phyloP scores from a whole-genome alignment of 1,140 invertebrate species.

The Pseudoatta argentina region DNA sequence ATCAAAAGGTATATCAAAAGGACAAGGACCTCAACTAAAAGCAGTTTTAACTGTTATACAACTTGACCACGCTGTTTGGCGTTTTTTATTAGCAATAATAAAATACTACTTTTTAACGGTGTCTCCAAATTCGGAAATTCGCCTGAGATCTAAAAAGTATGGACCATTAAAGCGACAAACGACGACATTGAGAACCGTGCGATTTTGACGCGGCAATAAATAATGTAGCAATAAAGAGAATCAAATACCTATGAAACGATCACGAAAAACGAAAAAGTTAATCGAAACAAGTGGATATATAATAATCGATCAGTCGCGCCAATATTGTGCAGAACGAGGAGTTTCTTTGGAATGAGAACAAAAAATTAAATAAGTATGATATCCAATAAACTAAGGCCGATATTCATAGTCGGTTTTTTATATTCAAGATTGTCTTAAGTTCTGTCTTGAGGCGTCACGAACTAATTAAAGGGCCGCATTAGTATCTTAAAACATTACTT shows the following conservation, averaged over 20 bases:
- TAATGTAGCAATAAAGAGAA: conserved; percentile 6
- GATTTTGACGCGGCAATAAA: background rate
- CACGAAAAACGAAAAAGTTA: background rate
- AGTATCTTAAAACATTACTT: no score
- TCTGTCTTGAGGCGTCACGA: no score
- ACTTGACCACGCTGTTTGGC: background rate
- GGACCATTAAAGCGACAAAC: conserved; percentile 1
- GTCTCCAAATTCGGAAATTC: conserved; percentile 19
- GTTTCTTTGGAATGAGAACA: background rate
- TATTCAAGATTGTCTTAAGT: no score
- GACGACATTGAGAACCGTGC: background rate
- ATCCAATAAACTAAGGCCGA: background rate
- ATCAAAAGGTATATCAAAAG: background rate
- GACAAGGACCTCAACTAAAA: background rate
- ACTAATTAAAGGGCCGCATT: no score
- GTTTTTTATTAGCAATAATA: conserved; percentile 56
- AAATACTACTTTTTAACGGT: conserved; percentile 38
- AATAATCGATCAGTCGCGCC: background rate
- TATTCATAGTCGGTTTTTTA: no score
- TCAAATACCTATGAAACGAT: background rate
- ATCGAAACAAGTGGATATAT: conserved; percentile 3
- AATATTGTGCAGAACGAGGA: background rate
- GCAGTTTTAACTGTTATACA: background rate
- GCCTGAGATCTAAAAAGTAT: background rate
- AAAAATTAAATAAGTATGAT: background rate